A percentile compares a stretch with the other conserved stretches of the same genome.
Evolutionary conservation across 2,888 invertebrate genomes (phyloP).

Genomic region (Escarpia spicata): DNA sequence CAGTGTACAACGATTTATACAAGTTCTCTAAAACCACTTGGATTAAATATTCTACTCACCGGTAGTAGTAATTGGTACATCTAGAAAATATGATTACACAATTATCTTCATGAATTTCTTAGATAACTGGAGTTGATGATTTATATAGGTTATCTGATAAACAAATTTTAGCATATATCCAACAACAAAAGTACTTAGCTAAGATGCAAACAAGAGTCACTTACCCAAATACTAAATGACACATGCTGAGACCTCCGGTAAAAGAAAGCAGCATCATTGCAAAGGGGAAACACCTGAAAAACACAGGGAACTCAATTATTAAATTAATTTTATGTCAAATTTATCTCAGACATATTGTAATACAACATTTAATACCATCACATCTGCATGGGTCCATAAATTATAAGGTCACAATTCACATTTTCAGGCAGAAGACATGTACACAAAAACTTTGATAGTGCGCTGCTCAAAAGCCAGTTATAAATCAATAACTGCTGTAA

Average conservation of each 20-base stretch:
- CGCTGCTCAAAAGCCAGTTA: not conserved
- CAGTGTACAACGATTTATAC: not conserved
- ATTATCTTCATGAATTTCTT: not conserved
- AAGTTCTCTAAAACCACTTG: not conserved
- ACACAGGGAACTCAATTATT: not conserved
- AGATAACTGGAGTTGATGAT: not conserved
- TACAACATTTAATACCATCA: not conserved
- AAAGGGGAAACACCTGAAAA: not conserved
- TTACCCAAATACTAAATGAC: conserved; percentile 36
- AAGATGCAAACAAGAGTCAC: not conserved
- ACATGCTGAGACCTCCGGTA: conserved; percentile 34
- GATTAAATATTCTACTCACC: not conserved
- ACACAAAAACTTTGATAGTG: not conserved
- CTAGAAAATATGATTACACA: conserved; percentile 3
- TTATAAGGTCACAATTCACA: not conserved
- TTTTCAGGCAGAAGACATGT: not conserved
- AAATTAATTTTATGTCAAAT: not conserved
- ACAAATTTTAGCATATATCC: not conserved
- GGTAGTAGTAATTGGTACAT: not conserved
- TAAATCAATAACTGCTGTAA: not conserved
- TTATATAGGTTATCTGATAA: conserved; percentile 6
- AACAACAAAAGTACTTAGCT: not conserved
- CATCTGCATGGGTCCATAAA: no score
- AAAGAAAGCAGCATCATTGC: conserved; percentile 33
- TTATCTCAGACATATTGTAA: not conserved